These are phyloP conservation scores for Platanista minor DNA, from an alignment of 2,113 vertebrate species.

Conservation along the genomic window DNA sequence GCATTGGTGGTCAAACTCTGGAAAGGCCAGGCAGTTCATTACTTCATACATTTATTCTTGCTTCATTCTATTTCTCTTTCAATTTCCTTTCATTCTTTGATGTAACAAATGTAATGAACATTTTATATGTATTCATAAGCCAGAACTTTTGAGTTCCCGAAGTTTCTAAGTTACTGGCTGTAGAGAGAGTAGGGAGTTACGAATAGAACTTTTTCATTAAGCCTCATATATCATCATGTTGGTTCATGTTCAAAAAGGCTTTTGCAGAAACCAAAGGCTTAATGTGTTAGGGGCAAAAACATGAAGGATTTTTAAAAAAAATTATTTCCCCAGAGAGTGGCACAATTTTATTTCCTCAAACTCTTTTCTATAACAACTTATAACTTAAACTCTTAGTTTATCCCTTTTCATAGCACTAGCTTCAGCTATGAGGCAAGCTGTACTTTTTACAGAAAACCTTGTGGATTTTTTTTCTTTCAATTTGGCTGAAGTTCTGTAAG, in stretches of 20 bases:
- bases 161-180: not conserved
- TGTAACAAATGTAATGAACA: not conserved
- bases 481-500: slow-evolving; percentile 17
- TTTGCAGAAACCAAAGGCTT: not conserved
- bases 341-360: not conserved
- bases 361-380: not conserved
- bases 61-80: not conserved
- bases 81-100: not conserved
- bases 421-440: not conserved
- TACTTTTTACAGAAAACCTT: slow-evolving; percentile 38
- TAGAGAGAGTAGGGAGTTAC: not conserved
- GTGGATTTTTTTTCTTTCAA: not conserved
- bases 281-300: not conserved
- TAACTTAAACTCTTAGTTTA: slow-evolving; percentile 29
- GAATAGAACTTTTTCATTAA: not conserved
- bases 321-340: not conserved
- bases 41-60: not conserved
- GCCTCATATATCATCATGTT: not conserved
- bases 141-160: not conserved
- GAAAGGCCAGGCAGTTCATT: not conserved
- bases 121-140: not conserved
- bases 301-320: not conserved
- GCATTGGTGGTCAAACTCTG: not conserved
- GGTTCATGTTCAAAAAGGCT: not conserved
- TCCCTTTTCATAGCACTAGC: not conserved